Percentiles rank a stretch among this genome's conserved stretches.
Conservation (phyloP, 2,888 invertebrate genomes). For the Pristionchus fissidentatus region DNA sequence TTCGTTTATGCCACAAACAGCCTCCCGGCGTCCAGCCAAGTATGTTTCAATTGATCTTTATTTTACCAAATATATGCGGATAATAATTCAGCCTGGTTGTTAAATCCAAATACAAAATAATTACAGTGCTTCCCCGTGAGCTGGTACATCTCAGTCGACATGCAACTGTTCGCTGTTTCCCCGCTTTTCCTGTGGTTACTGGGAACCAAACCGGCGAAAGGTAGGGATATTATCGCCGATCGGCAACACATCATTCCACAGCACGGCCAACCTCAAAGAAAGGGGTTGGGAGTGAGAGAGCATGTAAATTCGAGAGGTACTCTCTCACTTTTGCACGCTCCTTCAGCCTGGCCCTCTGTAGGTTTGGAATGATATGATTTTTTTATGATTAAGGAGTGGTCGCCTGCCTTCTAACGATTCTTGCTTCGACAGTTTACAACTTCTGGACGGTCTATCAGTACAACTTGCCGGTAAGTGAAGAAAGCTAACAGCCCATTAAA, state of each 20-base stretch:
- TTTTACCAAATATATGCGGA: neutral
- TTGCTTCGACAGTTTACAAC: constrained; percentile 12
- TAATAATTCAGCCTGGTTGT: too few relatives aligned
- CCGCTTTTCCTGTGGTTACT: neutral
- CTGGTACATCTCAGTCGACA: constrained; percentile 16
- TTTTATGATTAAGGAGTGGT: neutral
- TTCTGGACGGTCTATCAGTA: neutral
- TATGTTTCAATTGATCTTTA: neutral
- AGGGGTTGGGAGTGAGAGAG: too few relatives aligned
- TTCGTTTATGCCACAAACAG: neutral
- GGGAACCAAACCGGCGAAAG: neutral
- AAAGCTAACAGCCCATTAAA: too few relatives aligned
- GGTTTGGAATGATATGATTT: too few relatives aligned
- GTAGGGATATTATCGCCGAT: neutral
- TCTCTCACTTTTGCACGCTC: too few relatives aligned
- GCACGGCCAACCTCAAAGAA: too few relatives aligned
- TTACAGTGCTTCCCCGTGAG: neutral
- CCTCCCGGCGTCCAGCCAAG: neutral
- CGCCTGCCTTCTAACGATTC: neutral
- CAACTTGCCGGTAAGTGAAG: neutral
- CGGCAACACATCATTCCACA: too few relatives aligned
- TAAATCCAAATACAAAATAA: neutral
- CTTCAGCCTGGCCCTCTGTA: too few relatives aligned
- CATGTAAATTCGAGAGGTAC: too few relatives aligned
- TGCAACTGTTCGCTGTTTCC: constrained; percentile 14